Percentiles rank a stretch among this genome's conserved stretches.
phyloP scores from a whole-genome alignment of 2,888 invertebrate species.

The Acanthopleura granulata region DNA sequence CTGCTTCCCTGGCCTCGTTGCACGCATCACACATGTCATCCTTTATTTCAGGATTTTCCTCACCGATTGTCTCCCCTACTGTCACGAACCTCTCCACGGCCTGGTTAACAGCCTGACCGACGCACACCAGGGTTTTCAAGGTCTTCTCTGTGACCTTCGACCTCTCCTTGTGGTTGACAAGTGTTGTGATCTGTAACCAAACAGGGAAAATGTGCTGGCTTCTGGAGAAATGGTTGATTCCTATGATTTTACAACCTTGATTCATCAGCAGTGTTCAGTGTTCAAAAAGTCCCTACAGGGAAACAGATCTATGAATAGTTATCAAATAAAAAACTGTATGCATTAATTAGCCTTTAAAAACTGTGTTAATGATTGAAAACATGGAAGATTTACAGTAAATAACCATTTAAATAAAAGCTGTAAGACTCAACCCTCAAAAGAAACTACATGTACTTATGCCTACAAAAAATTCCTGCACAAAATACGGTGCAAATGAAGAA shows the following conservation, averaged over 20 bases:
- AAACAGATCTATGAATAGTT: too few species aligned
- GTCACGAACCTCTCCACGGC: constrained; percentile 98
- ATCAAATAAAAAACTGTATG: too few species aligned
- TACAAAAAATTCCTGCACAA: too few species aligned
- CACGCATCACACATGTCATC: constrained; percentile 99
- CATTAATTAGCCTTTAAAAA: too few species aligned
- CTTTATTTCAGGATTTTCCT: constrained; percentile 96
- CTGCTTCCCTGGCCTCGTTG: constrained; percentile 94
- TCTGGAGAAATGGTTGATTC: background rate
- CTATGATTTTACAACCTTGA: background rate
- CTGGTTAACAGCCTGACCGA: constrained; percentile 95
- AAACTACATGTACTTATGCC: too few species aligned
- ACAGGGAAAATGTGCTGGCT: background rate
- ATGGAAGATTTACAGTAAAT: too few species aligned
- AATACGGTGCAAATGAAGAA: too few species aligned
- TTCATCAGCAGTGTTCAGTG: background rate
- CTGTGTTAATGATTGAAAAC: too few species aligned
- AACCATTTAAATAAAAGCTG: too few species aligned
- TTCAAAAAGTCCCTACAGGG: too few species aligned
- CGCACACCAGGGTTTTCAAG: constrained; percentile 84
- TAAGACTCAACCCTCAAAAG: too few species aligned
- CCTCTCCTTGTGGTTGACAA: constrained; percentile 82
- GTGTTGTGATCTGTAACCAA: constrained; percentile 83
- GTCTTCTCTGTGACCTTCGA: constrained; percentile 75
- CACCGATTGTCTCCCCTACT: constrained; percentile 98